Evolutionary conservation across 2,113 vertebrate genomes (phyloP).

Genomic region (Cnemophilus loriae): DNA sequence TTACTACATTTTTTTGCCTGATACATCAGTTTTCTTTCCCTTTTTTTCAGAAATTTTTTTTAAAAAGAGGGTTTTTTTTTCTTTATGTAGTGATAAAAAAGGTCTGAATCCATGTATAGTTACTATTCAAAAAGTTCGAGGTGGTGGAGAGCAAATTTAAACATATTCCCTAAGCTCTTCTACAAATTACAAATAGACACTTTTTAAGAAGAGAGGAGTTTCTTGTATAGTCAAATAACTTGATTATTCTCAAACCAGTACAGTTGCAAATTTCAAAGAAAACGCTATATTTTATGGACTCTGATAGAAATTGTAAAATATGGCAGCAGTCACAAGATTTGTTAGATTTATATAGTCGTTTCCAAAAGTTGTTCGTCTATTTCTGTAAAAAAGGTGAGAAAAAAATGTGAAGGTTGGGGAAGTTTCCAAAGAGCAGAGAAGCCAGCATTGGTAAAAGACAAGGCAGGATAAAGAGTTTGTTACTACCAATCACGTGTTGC

Average conservation of each 20-base stretch:
- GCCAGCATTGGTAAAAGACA: not conserved
- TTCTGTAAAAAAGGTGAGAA: not conserved
- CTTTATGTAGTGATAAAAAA: not conserved
- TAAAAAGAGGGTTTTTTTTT: accelerated
- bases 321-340: not conserved
- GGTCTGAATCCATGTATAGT: not conserved
- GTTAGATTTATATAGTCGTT: not conserved
- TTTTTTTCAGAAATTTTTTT: too few species aligned
- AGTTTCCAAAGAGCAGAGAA: not conserved
- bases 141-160: not conserved
- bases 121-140: not conserved
- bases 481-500: not conserved
- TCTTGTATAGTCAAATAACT: not conserved
- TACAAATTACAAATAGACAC: not conserved
- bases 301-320: not conserved
- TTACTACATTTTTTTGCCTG: not conserved
- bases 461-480: not conserved
- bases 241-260: not conserved
- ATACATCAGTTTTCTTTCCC: not conserved
- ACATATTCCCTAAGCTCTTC: not conserved
- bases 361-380: not conserved
- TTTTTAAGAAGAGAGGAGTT: not conserved
- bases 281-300: not conserved
- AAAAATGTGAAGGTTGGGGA: not conserved
- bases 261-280: not conserved